Evolutionary conservation across 2,113 vertebrate genomes (phyloP), one percentile per base, ranked within the genome.

Genomic region (Romanogobio albipinnatus): DNA sequence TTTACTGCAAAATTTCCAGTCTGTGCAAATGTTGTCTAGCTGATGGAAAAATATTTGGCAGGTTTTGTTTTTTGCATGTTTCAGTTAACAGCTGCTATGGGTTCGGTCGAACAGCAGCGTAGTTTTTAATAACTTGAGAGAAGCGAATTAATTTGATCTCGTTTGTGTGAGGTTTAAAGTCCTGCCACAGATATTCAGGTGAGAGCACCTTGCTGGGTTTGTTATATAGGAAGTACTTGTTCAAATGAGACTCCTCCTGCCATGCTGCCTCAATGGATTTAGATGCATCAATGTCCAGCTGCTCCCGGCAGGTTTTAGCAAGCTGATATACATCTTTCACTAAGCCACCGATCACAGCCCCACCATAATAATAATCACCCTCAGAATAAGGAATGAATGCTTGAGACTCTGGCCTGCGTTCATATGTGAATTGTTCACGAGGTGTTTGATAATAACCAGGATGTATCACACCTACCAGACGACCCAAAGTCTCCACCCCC

Each of bases 201-300:
- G 95, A 96, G 56, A 95, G 93, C 47, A 95, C 66, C 43, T 92
- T 95, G 76, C 91, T 90, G 1, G 94, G 95, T 80, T 94, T 95
- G 84, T 92, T 90, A 0, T 87, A 87, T 11, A 95, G 58, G 62
- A 96, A 91, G 77, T 87, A 91, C 9, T 91, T 90, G 83, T 95
- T 96, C 76, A 95, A 90, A 80, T 96, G 94, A 9, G 94, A 95
- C 87, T 96, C 95, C 75, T 95, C 94, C 81, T 94, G 93, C 93
- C 94, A 92, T 62, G 68, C 86, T 0, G 94, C 95, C 91, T 92
- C 82, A 81, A 95, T 86, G 49, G 91, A 87, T 0, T 93, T 95
- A 87, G 91, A 91, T 81, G 93, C 94, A 90, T 96, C 95, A 0
- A 80, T 79, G 87, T 95, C 90, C 76, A 95, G 90, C 62, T 82